phyloP scores from a whole-genome alignment of 2,113 vertebrate genomes.

The Thryonomys swinderianus region DNA sequence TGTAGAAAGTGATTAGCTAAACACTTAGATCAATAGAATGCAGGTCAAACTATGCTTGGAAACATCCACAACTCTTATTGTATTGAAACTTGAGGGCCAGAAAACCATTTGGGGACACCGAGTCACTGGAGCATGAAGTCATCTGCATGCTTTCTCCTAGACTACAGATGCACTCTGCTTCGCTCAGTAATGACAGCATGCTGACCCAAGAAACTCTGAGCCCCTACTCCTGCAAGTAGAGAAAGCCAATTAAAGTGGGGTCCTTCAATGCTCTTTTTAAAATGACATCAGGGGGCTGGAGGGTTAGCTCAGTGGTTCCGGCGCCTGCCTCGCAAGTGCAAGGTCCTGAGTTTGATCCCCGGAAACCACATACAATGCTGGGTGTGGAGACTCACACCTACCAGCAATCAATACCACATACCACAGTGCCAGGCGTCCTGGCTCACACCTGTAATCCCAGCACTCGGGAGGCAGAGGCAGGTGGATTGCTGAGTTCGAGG shows the following conservation, averaged over 20 bases:
- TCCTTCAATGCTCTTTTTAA: constrained; percentile 70
- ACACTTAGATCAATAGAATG: constrained; percentile 72
- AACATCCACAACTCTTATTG: neutral
- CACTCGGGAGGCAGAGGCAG: too few relatives aligned
- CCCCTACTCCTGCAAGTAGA: neutral
- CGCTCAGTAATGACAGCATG: constrained; percentile 57
- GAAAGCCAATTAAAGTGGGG: constrained; percentile 73
- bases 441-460: too few relatives aligned
- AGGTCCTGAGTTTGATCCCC: too few relatives aligned
- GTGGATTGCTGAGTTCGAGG: too few relatives aligned
- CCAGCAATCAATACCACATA: too few relatives aligned
- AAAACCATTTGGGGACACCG: neutral
- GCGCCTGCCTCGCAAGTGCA: too few relatives aligned
- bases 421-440: too few relatives aligned
- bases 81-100: neutral
- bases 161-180: neutral
- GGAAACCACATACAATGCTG: too few relatives aligned
- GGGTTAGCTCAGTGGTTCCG: too few relatives aligned
- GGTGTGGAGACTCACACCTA: too few relatives aligned
- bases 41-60: constrained; percentile 41
- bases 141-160: constrained; percentile 55
- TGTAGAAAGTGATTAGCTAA: constrained; percentile 83
- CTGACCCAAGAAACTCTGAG: constrained; percentile 75
- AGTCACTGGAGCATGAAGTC: constrained; percentile 48
- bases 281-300: constrained; percentile 57